A percentile compares a stretch with the other conserved stretches of the same genome.
These are phyloP conservation scores for Vombatus ursinus DNA, from an alignment of 2,113 vertebrate genomes.

Conservation along the genomic window DNA sequence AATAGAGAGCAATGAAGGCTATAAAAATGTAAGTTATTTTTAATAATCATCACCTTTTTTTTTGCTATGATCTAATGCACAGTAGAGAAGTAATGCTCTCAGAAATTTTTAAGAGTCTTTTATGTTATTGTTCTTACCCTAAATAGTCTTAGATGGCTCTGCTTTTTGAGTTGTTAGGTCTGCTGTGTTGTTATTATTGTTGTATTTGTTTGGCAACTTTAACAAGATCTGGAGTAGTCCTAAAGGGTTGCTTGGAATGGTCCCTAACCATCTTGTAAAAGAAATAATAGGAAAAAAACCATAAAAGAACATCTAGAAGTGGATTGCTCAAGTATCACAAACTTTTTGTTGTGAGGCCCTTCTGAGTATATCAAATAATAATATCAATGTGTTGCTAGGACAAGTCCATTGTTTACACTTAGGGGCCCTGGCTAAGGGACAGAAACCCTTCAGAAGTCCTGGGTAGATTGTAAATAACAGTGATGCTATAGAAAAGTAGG, in stretches of 20 bases:
- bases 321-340: background rate
- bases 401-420: constrained; percentile 52
- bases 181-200: background rate
- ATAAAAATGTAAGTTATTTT: too few species aligned
- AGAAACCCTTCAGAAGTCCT: constrained; percentile 59
- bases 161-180: background rate
- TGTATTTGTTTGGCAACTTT: background rate
- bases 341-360: background rate
- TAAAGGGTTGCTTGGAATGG: background rate
- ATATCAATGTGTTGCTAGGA: constrained; percentile 72
- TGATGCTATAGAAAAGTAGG: constrained; percentile 43
- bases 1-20: too few species aligned
- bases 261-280: background rate
- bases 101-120: background rate
- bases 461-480: constrained; percentile 64
- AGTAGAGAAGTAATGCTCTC: background rate
- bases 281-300: background rate
- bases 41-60: background rate
- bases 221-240: background rate
- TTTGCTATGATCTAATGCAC: background rate
- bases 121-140: background rate
- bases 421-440: constrained; percentile 40
- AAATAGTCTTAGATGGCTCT: background rate
- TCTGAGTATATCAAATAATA: constrained; percentile 52
- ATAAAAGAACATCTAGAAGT: background rate